Conservation (phyloP, 2,113 vertebrate species). For the Asarcornis scutulata region DNA sequence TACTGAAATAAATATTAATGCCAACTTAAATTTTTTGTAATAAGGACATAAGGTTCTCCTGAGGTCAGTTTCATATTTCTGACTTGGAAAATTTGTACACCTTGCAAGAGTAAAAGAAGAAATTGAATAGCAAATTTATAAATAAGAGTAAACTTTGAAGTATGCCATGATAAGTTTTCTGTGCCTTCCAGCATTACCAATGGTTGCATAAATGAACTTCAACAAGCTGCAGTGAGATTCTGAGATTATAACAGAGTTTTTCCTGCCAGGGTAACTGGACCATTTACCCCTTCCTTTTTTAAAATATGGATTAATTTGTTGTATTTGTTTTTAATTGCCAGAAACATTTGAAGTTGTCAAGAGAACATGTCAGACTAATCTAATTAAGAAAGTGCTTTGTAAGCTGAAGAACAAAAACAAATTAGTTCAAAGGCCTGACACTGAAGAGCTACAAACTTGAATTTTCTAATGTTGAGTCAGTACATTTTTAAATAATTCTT, state of each 20-base stretch:
- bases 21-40: slow-evolving; percentile 51
- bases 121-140: neutral
- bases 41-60: slow-evolving; percentile 37
- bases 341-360: neutral
- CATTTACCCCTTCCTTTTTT: slow-evolving; percentile 6
- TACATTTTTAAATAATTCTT: neutral
- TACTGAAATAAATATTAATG: slow-evolving; percentile 62
- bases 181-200: neutral
- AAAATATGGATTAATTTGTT: slow-evolving; percentile 50
- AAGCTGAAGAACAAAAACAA: slow-evolving; percentile 48
- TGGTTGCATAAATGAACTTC: neutral
- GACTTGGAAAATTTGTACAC: neutral
- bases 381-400: slow-evolving; percentile 57
- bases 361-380: slow-evolving; percentile 38
- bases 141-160: neutral
- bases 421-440: slow-evolving; percentile 18
- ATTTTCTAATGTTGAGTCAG: neutral
- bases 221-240: neutral
- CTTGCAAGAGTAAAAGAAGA: neutral
- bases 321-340: slow-evolving; percentile 33
- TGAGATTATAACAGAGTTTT: neutral
- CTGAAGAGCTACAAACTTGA: neutral
- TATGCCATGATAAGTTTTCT: neutral
- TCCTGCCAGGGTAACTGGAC: neutral
- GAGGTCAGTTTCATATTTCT: slow-evolving; percentile 29